Evolutionary conservation across 2,797 vertebrate species (phyloP).

Genomic region (Iguana delicatissima): DNA sequence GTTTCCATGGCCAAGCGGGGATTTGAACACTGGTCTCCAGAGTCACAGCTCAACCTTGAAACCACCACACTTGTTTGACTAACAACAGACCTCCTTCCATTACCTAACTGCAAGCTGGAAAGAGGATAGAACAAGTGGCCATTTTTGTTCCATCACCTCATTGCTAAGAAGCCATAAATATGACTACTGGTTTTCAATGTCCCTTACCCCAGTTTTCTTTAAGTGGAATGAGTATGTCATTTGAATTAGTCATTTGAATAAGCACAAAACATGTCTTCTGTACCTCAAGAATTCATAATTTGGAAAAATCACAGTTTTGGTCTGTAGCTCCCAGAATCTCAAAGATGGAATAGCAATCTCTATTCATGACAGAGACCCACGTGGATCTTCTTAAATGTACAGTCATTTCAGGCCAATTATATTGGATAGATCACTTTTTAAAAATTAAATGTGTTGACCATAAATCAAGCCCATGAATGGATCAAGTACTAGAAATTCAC

Average conservation of each 20-base stretch:
- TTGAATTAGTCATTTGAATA: conserved; percentile 6
- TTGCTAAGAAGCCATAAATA: neutral
- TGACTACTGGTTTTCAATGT: neutral
- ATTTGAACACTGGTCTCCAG: too few relatives aligned
- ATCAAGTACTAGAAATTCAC: neutral
- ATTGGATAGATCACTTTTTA: neutral
- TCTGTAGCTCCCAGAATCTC: neutral
- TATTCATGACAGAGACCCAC: conserved; percentile 2
- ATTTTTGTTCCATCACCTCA: neutral
- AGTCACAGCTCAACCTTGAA: neutral
- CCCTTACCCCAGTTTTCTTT: neutral
- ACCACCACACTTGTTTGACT: neutral
- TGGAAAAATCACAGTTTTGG: neutral
- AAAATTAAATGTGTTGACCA: rapidly evolving
- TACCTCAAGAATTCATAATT: neutral
- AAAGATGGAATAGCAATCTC: neutral
- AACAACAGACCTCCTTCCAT: neutral
- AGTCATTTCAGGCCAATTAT: neutral
- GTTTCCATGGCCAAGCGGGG: too few relatives aligned
- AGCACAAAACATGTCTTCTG: neutral
- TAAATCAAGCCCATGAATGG: neutral
- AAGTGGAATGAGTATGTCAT: neutral
- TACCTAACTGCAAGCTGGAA: neutral
- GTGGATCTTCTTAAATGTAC: rapidly evolving
- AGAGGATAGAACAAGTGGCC: neutral